phyloP scores from a whole-genome alignment of 2,797 vertebrate species.

The Myotis findleyi region DNA sequence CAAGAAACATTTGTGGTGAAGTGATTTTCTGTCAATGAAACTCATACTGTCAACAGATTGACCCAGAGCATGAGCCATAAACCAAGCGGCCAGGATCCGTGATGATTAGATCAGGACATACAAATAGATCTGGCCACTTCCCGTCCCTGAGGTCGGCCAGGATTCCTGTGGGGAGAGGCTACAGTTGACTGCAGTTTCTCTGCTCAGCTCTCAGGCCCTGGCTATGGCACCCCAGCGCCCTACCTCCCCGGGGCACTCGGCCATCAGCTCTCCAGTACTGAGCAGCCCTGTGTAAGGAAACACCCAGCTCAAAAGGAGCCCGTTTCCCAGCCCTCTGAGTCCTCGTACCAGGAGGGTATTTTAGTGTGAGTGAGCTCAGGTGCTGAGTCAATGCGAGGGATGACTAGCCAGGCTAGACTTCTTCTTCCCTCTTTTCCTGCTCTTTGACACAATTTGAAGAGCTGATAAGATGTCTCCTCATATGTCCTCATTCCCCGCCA shows the following conservation, averaged over 20 bases:
- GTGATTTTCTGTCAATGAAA: background rate
- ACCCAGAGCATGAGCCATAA: background rate
- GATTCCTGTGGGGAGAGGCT: background rate
- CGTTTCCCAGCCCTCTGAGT: background rate
- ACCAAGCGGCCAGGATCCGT: background rate
- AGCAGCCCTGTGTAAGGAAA: background rate
- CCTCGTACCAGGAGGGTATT: background rate
- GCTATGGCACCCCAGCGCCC: background rate
- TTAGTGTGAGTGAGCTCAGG: fast-evolving
- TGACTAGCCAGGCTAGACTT: background rate
- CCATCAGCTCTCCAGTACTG: background rate
- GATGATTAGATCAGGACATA: background rate
- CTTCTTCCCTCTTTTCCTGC: background rate
- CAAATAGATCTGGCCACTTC: background rate
- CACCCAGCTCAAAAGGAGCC: background rate
- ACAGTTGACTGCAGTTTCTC: background rate
- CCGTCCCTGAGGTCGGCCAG: background rate
- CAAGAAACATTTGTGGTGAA: background rate
- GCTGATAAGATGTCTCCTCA: background rate
- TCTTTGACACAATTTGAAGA: constrained; percentile 4
- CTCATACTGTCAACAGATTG: background rate
- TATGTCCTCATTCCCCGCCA: background rate
- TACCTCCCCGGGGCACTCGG: background rate
- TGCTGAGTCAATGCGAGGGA: background rate
- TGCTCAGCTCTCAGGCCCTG: background rate